A percentile compares a stretch with the other conserved stretches of the same genome.
These are phyloP conservation scores for Drosophila ironensis DNA, from an alignment of 1,140 invertebrate species.

Conservation along the genomic window DNA sequence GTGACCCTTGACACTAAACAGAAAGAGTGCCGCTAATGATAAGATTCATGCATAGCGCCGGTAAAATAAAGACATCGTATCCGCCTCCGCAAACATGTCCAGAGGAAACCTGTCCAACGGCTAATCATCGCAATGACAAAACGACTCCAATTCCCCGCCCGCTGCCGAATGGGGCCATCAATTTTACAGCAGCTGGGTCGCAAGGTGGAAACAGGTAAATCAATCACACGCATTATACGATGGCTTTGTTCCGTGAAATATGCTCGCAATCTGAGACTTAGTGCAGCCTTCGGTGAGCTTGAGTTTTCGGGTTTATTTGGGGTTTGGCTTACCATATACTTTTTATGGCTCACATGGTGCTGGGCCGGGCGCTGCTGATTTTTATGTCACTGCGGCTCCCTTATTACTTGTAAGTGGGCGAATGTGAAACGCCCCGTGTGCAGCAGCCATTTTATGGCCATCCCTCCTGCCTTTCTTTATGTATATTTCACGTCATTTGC, in stretches of 20 bases:
- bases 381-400: conserved; percentile 61
- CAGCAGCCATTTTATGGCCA: conserved; percentile 60
- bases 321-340: conserved; percentile 50
- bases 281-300: not conserved
- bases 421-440: conserved; percentile 46
- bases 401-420: conserved; percentile 73
- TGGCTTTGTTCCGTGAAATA: conserved; percentile 56
- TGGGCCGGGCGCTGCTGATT: conserved; percentile 45
- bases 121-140: conserved; percentile 33
- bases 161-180: conserved; percentile 64
- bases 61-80: not conserved
- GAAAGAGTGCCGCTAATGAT: too few species aligned
- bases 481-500: conserved; percentile 69
- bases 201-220: conserved; percentile 66
- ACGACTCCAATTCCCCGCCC: conserved; percentile 39
- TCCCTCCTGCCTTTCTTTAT: conserved; percentile 36
- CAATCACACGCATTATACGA: conserved; percentile 70
- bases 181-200: conserved; percentile 48
- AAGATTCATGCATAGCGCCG: too few species aligned
- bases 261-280: conserved; percentile 22
- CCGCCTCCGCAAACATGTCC: conserved; percentile 2
- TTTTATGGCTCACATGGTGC: conserved; percentile 64
- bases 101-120: not conserved
- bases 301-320: conserved; percentile 29
- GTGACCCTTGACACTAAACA: too few species aligned